These are phyloP conservation scores for Anableps anableps DNA, from an alignment of 2,797 vertebrate genomes.

Conservation along the genomic window DNA sequence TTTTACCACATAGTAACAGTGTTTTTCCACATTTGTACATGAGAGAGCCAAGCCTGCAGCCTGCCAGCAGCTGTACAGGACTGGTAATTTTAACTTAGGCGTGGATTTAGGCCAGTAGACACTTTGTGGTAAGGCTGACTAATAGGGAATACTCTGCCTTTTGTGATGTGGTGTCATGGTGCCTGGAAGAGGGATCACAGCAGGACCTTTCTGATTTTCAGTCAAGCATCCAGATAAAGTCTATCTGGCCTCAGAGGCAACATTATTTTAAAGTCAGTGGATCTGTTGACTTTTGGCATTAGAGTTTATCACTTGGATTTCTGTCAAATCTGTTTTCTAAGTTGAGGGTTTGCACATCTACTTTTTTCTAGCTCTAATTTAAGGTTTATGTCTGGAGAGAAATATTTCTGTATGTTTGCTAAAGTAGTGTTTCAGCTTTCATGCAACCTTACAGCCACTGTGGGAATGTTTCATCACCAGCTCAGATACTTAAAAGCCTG, in stretches of 20 bases:
- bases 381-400: neutral
- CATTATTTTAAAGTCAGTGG: neutral
- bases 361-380: no score
- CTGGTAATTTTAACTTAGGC: conserved; percentile 24
- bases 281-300: neutral
- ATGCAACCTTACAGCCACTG: neutral
- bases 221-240: neutral
- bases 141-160: neutral
- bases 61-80: conserved; percentile 23
- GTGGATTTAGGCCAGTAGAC: conserved; percentile 1
- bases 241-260: neutral
- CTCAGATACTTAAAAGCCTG: conserved; percentile 1
- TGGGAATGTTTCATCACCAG: neutral
- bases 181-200: neutral
- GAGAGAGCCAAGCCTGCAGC: neutral
- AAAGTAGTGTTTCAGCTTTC: neutral
- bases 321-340: neutral
- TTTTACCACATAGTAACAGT: conserved; percentile 19
- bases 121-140: neutral
- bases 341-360: neutral
- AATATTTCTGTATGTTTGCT: neutral
- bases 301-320: neutral
- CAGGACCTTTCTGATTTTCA: neutral
- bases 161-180: neutral
- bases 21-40: conserved; percentile 9